Conservation (phyloP, 2,113 vertebrate species). For the Pangasianodon gigas region DNA sequence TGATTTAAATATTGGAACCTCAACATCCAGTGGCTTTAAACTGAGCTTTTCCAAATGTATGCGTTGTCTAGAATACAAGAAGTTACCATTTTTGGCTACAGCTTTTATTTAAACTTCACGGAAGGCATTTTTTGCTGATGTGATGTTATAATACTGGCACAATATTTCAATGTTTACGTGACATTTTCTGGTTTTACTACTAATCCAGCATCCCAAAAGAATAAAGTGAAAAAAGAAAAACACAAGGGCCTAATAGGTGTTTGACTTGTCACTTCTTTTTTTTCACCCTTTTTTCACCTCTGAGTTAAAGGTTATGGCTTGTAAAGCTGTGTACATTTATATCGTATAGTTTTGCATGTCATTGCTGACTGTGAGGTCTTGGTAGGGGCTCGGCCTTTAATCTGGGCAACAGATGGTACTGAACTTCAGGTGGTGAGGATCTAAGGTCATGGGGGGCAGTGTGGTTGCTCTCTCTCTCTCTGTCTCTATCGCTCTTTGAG, state of each 20-base stretch:
- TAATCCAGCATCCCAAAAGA: not conserved
- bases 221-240: not conserved
- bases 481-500: not conserved
- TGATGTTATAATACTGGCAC: not conserved
- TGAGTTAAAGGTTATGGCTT: not conserved
- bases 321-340: conserved; percentile 6
- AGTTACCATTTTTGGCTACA: not conserved
- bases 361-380: not conserved
- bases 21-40: not conserved
- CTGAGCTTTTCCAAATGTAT: not conserved
- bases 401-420: conserved; percentile 16
- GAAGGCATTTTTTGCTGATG: not conserved
- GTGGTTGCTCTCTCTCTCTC: not conserved
- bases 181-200: conserved; percentile 20
- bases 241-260: not conserved
- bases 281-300: not conserved
- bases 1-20: not conserved
- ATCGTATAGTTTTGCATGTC: not conserved
- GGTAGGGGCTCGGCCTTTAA: conserved; percentile 9
- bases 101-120: not conserved
- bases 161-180: conserved; percentile 7
- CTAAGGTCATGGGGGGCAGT: not conserved
- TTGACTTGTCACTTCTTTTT: not conserved
- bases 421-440: not conserved
- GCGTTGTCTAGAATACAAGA: not conserved